Evolutionary conservation across 2,888 invertebrate species (phyloP).

Genomic region (Drosophila heteroneura): DNA sequence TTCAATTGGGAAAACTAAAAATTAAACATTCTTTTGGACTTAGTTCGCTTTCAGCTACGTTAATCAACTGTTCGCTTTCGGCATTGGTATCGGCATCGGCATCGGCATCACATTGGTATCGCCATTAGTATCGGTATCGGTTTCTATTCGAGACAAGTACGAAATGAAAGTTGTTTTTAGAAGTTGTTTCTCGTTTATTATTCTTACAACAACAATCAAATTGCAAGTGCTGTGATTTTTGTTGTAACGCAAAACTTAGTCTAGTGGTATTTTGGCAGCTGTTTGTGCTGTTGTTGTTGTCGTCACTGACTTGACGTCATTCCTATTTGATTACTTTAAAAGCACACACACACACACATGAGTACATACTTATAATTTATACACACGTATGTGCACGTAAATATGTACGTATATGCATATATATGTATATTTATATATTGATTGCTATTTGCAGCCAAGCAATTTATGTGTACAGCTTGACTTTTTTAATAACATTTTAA

Average conservation of each 20-base stretch:
- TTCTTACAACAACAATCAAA: conserved; percentile 64
- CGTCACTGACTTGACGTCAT: conserved; percentile 66
- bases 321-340: conserved; percentile 33
- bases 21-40: conserved; percentile 56
- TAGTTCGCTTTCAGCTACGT: conserved; percentile 21
- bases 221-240: conserved; percentile 63
- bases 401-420: not conserved
- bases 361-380: conserved; percentile 14
- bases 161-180: conserved; percentile 78
- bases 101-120: conserved; percentile 15
- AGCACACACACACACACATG: not conserved
- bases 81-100: conserved; percentile 19
- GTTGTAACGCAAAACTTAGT: conserved; percentile 60
- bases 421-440: conserved; percentile 44
- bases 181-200: conserved; percentile 75
- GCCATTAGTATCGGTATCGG: conserved; percentile 28
- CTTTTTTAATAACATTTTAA: conserved; percentile 77
- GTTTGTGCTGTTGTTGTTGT: conserved; percentile 30
- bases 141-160: conserved; percentile 54
- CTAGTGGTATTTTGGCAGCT: conserved; percentile 66
- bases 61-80: conserved; percentile 20
- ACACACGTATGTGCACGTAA: conserved; percentile 8
- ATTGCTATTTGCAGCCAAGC: conserved; percentile 63
- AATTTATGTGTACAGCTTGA: conserved; percentile 70
- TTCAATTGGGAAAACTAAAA: conserved; percentile 58